These are phyloP conservation scores for Malthinus flaveolus DNA, from an alignment of 2,888 invertebrate species.

Conservation along the genomic window DNA sequence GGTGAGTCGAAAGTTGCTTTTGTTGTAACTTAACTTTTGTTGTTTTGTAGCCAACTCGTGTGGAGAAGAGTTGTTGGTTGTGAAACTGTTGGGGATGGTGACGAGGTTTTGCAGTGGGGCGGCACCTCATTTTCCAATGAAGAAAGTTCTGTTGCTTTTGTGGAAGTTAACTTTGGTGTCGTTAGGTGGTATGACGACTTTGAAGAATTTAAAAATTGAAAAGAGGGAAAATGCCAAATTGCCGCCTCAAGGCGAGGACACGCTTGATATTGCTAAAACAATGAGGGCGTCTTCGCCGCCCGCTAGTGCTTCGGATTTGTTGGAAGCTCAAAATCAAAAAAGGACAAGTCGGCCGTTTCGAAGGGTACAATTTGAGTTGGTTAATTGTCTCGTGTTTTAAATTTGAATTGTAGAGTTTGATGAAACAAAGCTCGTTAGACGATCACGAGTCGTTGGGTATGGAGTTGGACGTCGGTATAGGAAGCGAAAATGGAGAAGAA, in stretches of 20 bases:
- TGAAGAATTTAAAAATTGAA: constrained; percentile 75
- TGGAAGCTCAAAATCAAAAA: constrained; percentile 82
- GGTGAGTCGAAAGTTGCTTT: constrained; percentile 6
- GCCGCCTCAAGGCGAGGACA: constrained; percentile 84
- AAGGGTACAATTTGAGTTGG: constrained; percentile 54
- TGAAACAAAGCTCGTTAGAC: constrained; percentile 91
- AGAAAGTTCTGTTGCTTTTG: constrained; percentile 90
- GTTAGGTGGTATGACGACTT: constrained; percentile 86
- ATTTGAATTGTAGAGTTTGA: constrained; percentile 64
- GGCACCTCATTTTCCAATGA: constrained; percentile 97
- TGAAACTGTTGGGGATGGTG: constrained; percentile 93
- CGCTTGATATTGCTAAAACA: constrained; percentile 87
- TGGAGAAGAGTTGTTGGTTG: constrained; percentile 82
- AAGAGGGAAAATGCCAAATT: constrained; percentile 73
- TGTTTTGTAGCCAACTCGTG: constrained; percentile 55
- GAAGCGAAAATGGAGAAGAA: constrained; percentile 65
- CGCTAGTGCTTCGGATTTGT: constrained; percentile 85
- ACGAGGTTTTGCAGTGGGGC: constrained; percentile 94
- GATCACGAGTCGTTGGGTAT: constrained; percentile 76
- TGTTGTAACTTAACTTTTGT: background rate
- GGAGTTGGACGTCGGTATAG: constrained; percentile 69
- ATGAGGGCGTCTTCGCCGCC: constrained; percentile 97
- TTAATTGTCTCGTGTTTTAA: background rate
- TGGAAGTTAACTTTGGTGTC: constrained; percentile 95
- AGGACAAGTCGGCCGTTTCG: constrained; percentile 73